Base-by-base conservation (phyloP, 1,140 invertebrate genomes). In the Chionoecetes opilio region DNA sequence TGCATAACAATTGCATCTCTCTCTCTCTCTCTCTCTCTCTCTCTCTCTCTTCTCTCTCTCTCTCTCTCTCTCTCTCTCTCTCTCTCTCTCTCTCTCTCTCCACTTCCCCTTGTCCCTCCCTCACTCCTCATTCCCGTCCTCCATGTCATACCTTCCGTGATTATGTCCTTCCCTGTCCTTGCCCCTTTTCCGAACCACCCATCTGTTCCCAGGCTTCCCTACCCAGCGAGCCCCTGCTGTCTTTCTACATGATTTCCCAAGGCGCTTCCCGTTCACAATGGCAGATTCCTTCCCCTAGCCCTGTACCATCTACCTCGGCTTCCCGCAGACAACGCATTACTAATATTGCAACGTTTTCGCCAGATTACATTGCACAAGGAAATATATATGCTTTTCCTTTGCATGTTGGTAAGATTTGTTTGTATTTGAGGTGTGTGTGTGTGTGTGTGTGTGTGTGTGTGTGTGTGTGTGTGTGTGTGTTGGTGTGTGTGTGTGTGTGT, bases 171-270 rank as follows among this genome's bases (percentile, higher is more conserved):
- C 38, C 53, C 34, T 53, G 38, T 63, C 88, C n/a, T 53, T n/a
- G 37, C 88, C 53, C 53, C n/a, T n/a, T 46, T 34, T 14, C 86
- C 53, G 88, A 90, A 38, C 37, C 46, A 53, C 88, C 53, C 38
- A 53, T 90, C 38, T 90, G 41, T 90, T 32, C 41, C n/a, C 38
- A 14, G 88, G 41, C 38, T 29, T 41, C 38, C 41, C 41, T 31
- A 90, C 88, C 38, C 31, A 41, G 38, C 88, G 88, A 32, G 88
- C 41, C 37, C 32, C 41, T 53, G 38, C 9, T 32, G 88, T 90
- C 88, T 90, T 90, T 90, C 88, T 90, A 29, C 14, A 6, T 90
- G 88, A 90, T 90, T 90, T 90, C 88, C 88, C 88, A 53, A 90
- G 88, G 53, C 88, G 38, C 88, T n/a, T n/a, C 3, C n/a, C 21